Evolutionary conservation across 2,113 vertebrate species (phyloP), one percentile per base, ranked within the genome.

Genomic region (Phyllostomus discolor): DNA sequence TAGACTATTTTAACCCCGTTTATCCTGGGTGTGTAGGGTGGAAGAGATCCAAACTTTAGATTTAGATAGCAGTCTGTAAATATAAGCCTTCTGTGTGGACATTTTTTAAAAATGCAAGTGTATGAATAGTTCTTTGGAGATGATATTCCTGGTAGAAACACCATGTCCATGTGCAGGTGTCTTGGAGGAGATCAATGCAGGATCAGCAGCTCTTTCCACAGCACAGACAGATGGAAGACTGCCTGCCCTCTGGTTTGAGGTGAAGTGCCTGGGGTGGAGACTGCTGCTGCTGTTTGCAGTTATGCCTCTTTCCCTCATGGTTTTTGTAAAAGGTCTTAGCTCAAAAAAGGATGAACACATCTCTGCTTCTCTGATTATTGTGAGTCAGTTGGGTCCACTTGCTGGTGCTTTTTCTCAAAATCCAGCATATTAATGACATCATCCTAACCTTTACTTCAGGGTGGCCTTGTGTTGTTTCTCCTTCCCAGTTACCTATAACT

Each of bases 381-480:
- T 73, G 48, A n/a, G 28, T 92, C 88, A 50, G 7, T 38, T 91
- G 72, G 41, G 38, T 88, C 43, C 48, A 10, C 10, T 20, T 92
- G 28, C 62, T 78, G 54, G 20, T 93, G 76, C 31, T 91, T 22
- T 50, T 92, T 90, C 73, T 88, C 48, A 94, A 73, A 95, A 82
- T 72, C 35, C 92, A 90, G 3, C 31, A 22, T 73, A 78, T 94
- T 69, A 79, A 59, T 38, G 41, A 59, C 46, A n/a, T 80, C 41
- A 7, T 43, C 19, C 72, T 95, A 73, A 94, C 62, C 62, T 97
- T 95, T 95, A 67, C 16, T 94, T 96, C 33, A 85, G 57, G 50
- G 33, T 96, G 80, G 80, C 15, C 26, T 95, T 95, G 24, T 46
- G 28, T 38, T 35, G 26, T 66, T 88, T 75, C 43, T 96, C 70